Evolutionary conservation across 1,140 invertebrate genomes (phyloP), one percentile per base, ranked within the genome.

Genomic region (Plectrocnemia conspersa): DNA sequence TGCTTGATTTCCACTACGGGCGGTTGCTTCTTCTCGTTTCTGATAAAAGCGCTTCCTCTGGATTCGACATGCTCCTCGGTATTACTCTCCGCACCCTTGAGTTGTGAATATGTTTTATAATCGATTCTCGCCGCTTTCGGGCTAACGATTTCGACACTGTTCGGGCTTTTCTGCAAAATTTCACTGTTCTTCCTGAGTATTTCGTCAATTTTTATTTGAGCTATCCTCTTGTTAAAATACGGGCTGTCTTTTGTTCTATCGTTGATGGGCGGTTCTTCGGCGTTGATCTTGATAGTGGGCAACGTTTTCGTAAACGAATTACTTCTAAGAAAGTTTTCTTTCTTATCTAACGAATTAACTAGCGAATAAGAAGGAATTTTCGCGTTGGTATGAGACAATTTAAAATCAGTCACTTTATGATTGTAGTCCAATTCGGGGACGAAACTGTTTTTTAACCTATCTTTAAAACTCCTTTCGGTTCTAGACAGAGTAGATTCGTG

Each of bases 1-100:
- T 77, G 74, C 32, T 72, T 68, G 40, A 72, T 66, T 54, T 75
- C 74, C 55, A 67, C 70, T 1, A 25, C 23, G 10, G 42, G 25
- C 10, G 19, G 25, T 38, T 16, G 22, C 40, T n/a, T 40, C n/a
- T 50, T 40, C 9, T 50, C 24, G 23, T 50, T 40, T 16, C 40
- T 25, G 15, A 18, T 11, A 21, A 2, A 22, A 35, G 35, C 5
- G 5, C 7, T 10, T 38, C 5, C 15, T 38, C 15, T 9, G 15
- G 6, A 10, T 38, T 9, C 35, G 6, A 10, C 15, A 38, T 10
- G 15, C 15, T 16, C 21, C 11, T 44, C 40, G 16, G 40, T 21
- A 15, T 7, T 33, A 21, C 35, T 48, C 16, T 33, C 27, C 9
- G 16, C 6, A 19, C 1, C 22, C 13, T 48, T 48, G 1, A 33